phyloP scores from a whole-genome alignment of 2,797 vertebrate species.

The Sparus aurata region DNA sequence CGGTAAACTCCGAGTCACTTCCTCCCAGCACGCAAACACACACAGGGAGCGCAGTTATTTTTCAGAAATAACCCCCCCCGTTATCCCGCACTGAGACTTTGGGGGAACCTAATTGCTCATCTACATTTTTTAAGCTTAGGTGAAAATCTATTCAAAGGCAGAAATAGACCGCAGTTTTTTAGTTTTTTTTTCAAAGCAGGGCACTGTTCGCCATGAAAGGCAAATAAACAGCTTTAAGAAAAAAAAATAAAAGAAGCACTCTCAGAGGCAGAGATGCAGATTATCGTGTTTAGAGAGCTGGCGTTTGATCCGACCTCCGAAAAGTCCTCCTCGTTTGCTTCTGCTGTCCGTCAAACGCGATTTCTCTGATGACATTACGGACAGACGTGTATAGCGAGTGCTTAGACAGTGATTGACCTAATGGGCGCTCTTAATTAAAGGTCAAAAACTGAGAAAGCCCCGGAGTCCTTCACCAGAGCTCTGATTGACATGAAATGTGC shows the following conservation, averaged over 20 bases:
- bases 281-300: slow-evolving; percentile 21
- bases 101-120: slow-evolving; percentile 61
- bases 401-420: slow-evolving; percentile 26
- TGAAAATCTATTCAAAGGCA: slow-evolving; percentile 60
- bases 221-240: slow-evolving; percentile 29
- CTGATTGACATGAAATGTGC: slow-evolving; percentile 21
- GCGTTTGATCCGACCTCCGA: slow-evolving; percentile 14
- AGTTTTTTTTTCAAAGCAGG: slow-evolving; percentile 5
- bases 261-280: slow-evolving; percentile 36
- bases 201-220: slow-evolving; percentile 28
- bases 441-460: slow-evolving; percentile 43
- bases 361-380: slow-evolving; percentile 29
- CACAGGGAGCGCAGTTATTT: slow-evolving; percentile 40
- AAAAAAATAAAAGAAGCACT: slow-evolving; percentile 21
- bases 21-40: slow-evolving; percentile 47
- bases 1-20: slow-evolving; percentile 65
- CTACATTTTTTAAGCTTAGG: slow-evolving; percentile 57
- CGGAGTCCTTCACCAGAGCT: slow-evolving; percentile 3
- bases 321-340: not conserved
- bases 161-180: slow-evolving; percentile 47
- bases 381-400: not conserved
- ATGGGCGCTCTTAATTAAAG: slow-evolving; percentile 44
- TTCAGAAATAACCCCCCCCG: slow-evolving; percentile 52
- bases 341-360: slow-evolving; percentile 21
- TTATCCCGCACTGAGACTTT: slow-evolving; percentile 50